Conservation (phyloP, 2,113 vertebrate genomes). For the Speoplatyrhinus poulsoni region DNA sequence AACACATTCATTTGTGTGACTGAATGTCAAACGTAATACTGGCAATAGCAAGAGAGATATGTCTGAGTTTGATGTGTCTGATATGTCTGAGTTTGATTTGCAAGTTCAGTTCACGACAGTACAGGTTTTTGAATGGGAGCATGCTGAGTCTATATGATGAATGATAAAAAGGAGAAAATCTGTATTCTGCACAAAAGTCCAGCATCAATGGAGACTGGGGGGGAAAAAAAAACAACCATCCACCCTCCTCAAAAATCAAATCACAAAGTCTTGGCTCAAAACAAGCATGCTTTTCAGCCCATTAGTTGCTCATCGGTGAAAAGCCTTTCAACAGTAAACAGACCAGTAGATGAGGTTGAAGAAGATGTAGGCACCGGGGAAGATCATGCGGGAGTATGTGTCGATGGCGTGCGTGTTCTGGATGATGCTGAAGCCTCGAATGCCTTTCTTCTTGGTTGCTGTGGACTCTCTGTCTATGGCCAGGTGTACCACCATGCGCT, state of each 20-base stretch:
- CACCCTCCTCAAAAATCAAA: background rate
- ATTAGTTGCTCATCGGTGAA: too few relatives aligned
- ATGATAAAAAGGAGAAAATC: background rate
- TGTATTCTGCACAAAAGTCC: conserved; percentile 5
- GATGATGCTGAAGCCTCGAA: conserved; percentile 83
- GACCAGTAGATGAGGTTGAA: conserved; percentile 98
- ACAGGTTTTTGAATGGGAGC: background rate
- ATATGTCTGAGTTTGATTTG: conserved; percentile 15
- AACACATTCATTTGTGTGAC: conserved; percentile 21
- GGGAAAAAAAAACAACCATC: background rate
- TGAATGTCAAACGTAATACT: conserved; percentile 1
- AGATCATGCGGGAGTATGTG: conserved; percentile 93
- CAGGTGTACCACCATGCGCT: conserved; percentile 86
- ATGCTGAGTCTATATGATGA: background rate
- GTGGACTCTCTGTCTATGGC: conserved; percentile 80
- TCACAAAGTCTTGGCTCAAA: too few relatives aligned
- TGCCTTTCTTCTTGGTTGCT: conserved; percentile 81
- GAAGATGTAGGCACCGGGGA: conserved; percentile 91
- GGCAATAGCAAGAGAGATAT: background rate
- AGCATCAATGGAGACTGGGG: background rate
- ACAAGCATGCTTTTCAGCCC: too few relatives aligned
- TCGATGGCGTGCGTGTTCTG: conserved; percentile 92
- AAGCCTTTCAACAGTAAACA: conserved; percentile 84
- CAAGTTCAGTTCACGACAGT: background rate
- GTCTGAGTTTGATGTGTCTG: conserved; percentile 18